Percentiles rank a stretch among this genome's conserved stretches.
Evolutionary conservation across 2,797 vertebrate genomes (phyloP).

Genomic region (Choloepus didactylus): DNA sequence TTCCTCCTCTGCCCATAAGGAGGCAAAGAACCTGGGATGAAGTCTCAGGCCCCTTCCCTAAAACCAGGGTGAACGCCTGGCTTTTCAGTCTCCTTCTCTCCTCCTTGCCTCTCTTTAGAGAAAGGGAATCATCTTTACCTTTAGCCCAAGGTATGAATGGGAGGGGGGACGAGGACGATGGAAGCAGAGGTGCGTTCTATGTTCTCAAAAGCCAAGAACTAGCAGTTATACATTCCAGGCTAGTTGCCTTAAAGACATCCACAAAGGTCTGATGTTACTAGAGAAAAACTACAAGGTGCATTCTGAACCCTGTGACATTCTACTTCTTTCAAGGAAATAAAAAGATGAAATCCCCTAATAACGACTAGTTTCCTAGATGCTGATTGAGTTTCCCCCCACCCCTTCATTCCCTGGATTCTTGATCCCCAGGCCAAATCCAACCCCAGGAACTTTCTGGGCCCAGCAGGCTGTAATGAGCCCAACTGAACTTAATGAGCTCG

Average conservation of each 20-base stretch:
- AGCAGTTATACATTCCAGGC: background rate
- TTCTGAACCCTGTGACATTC: background rate
- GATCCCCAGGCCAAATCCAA: constrained; percentile 71
- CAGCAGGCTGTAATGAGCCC: constrained; percentile 80
- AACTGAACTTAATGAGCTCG: constrained; percentile 75
- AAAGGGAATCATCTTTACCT: constrained; percentile 14
- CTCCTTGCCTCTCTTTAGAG: background rate
- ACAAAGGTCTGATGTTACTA: constrained; percentile 32
- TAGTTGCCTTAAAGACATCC: constrained; percentile 48
- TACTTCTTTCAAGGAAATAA: constrained; percentile 16
- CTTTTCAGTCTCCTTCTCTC: background rate
- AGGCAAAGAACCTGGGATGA: background rate
- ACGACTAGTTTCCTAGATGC: background rate
- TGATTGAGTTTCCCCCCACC: background rate
- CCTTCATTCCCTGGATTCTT: constrained; percentile 53
- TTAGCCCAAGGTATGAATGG: background rate
- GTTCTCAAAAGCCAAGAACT: constrained; percentile 61
- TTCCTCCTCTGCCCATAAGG: background rate
- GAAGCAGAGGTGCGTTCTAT: background rate
- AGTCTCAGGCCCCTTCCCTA: background rate
- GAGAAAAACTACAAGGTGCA: background rate
- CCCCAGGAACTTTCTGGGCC: constrained; percentile 72
- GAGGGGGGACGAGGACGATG: background rate
- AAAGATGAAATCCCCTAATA: background rate
- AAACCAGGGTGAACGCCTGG: background rate